Evolutionary conservation across 2,888 invertebrate genomes (phyloP), one percentile per base, ranked within the genome.

Genomic region (Agriotes lineatus): DNA sequence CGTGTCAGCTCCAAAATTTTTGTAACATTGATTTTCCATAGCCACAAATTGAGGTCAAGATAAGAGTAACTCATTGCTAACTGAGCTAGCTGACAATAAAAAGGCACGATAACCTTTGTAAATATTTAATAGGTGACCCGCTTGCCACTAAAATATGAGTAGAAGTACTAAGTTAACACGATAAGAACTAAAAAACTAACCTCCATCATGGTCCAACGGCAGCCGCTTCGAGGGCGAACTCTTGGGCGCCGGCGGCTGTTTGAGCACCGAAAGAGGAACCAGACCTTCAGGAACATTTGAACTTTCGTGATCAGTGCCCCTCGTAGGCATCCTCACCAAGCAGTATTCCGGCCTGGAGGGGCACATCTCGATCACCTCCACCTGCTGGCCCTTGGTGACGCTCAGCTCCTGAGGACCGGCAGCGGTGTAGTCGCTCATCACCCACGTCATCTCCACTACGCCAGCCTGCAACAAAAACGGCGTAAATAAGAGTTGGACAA

Each of bases 351-450:
- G 86, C 78, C 91, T 85, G 76, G 89, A 86, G 69, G 89, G 85
- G 79, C 91, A 90, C 72, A 90, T 87, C 82, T 97, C 96, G 74
- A 97, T 86, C 73, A 97, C 92, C 83, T 97, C 97, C 72, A 97
- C 96, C 85, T 96, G 96, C 85, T 96, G 96, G 19, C 97, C 97
- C 83, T 96, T 95, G 72, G 88, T 88, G 45, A 97, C 96, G 60
- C 91, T 91, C 77, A 97, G 85, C 84, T 97, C 96, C 63, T 92
- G 91, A 50, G 91, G 87, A 74, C 91, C 91, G 9, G 90, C 86
- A 14, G 92, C 87, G n/a, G 93, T 91, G 83, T 93, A 94, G 83
- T 97, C 96, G 73, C 93, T 93, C 64, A 96, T 90, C 77, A 96
- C 95, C 95, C 95, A 95, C 69, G 95, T 95, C 90, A 95, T 93